Evolutionary conservation across 2,797 vertebrate genomes (phyloP).

Genomic region (Epinephelus coioides): DNA sequence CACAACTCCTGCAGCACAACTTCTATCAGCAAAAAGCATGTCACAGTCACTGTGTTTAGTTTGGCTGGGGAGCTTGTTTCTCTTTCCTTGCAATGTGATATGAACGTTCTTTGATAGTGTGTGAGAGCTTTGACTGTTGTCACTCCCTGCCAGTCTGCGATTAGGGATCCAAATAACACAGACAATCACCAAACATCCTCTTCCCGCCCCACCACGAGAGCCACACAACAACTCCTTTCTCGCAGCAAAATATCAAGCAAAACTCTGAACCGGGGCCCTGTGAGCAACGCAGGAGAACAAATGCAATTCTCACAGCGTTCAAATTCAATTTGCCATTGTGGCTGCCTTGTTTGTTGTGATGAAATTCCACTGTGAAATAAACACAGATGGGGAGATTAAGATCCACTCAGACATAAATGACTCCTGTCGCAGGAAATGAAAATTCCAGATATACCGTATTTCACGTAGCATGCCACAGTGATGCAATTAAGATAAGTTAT

Average conservation of each 20-base stretch:
- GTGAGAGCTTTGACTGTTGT: conserved; percentile 24
- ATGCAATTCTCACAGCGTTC: conserved; percentile 34
- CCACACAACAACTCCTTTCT: conserved; percentile 8
- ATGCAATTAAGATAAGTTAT: conserved; percentile 30
- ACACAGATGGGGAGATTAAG: conserved; percentile 50
- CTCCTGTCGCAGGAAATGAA: conserved; percentile 59
- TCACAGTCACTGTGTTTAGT: conserved; percentile 32
- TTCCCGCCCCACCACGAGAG: conserved; percentile 18
- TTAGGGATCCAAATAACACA: conserved; percentile 36
- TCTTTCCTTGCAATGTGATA: conserved; percentile 42
- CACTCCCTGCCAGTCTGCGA: conserved; percentile 33
- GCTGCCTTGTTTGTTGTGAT: conserved; percentile 42
- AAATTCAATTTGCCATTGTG: conserved; percentile 49
- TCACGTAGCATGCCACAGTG: background rate
- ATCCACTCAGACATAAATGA: conserved; percentile 48
- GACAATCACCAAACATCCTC: conserved; percentile 39
- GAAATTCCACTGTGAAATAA: conserved; percentile 51
- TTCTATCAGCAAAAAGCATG: background rate
- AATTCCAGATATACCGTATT: conserved; percentile 27
- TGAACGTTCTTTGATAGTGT: conserved; percentile 43
- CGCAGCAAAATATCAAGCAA: background rate
- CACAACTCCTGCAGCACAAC: background rate
- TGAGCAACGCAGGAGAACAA: conserved; percentile 20
- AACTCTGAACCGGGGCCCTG: background rate
- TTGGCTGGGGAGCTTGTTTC: conserved; percentile 48